Base-by-base conservation (phyloP, 1,140 invertebrate species). In the Drosophila tropicalis region DNA sequence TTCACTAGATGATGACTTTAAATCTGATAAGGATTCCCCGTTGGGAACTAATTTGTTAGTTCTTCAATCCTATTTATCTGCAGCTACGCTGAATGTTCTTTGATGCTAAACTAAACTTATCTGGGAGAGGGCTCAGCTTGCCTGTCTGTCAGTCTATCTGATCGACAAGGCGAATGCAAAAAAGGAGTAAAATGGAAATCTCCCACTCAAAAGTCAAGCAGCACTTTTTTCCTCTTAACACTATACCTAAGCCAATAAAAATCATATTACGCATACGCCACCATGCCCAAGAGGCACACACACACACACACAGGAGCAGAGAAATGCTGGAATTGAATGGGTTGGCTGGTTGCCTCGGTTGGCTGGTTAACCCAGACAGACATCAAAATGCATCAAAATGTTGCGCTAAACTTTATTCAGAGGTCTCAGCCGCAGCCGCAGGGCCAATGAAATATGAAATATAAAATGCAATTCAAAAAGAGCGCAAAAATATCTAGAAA, bases 221-320 rank as follows among this genome's bases (percentile, higher is more conserved):
- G 17, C 32, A 17, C 57, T 40, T 32, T 32, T 34, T 17, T 34
- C 36, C 34, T 60, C 66, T 81, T 80, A 70, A 65, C 72, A 64
- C 78, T 67, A 78, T 78, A 51, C 76, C 71, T 72, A 82, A 86
- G 66, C 83, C 84, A 86, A 86, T 86, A 81, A 86, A 86, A 86
- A 73, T 79, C 79, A 87, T 83, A 86, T 86, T 87, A 87, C 83
- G 72, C 71, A 87, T 87, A 87, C 79, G 83, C 79, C 70, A 62
- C 56, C 67, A 56, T 68, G 22, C 15, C 65, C 62, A 40, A 12
- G 17, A 32, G 66, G 56, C 56, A 39, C 12, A 47, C 15, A 54
- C 12, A 68, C 3, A 65, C 36, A 62, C 57, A 65, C 22, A 17
- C 32, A 40, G 2, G 58, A 34, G 10, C 7, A 32, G 40, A 19